Evolutionary conservation across 2,797 vertebrate species (phyloP).

Genomic region (Micromesistius poutassou): DNA sequence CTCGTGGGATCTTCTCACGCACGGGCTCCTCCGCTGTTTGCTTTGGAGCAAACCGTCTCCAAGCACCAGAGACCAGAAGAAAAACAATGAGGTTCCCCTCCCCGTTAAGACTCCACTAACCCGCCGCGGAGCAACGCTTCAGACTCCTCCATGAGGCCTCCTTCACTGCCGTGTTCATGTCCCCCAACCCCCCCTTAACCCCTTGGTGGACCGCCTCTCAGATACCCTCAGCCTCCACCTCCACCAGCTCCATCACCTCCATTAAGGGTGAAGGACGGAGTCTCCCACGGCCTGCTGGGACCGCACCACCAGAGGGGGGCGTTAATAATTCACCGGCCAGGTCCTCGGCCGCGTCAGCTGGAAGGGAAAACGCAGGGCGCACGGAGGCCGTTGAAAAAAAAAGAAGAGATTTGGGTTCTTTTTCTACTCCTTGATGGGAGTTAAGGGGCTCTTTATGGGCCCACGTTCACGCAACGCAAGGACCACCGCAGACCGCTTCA

Average conservation of each 20-base stretch:
- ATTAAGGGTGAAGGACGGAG: conserved; percentile 48
- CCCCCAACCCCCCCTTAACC: background rate
- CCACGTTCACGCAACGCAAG: no score
- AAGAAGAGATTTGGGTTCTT: conserved; percentile 41
- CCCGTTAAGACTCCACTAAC: no score
- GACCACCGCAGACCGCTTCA: no score
- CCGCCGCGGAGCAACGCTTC: conserved; percentile 17
- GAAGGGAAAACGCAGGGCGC: conserved; percentile 41
- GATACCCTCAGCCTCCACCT: background rate
- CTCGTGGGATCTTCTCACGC: conserved; percentile 47
- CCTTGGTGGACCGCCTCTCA: conserved; percentile 30
- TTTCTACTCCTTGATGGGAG: background rate
- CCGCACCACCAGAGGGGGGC: conserved; percentile 59
- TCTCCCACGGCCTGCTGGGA: conserved; percentile 50
- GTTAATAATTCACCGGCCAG: conserved; percentile 66
- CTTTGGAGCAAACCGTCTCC: conserved; percentile 32
- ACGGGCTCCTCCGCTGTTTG: conserved; percentile 26
- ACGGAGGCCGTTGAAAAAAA: conserved; percentile 54
- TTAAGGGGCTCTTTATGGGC: no score
- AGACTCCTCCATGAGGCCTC: conserved; percentile 40
- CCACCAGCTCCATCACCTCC: conserved; percentile 6
- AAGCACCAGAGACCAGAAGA: conserved; percentile 25
- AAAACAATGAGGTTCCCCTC: no score
- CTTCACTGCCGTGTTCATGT: conserved; percentile 47
- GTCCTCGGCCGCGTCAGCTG: conserved; percentile 40